These are phyloP conservation scores for Puma concolor DNA, from an alignment of 2,113 vertebrate genomes.

Conservation along the genomic window DNA sequence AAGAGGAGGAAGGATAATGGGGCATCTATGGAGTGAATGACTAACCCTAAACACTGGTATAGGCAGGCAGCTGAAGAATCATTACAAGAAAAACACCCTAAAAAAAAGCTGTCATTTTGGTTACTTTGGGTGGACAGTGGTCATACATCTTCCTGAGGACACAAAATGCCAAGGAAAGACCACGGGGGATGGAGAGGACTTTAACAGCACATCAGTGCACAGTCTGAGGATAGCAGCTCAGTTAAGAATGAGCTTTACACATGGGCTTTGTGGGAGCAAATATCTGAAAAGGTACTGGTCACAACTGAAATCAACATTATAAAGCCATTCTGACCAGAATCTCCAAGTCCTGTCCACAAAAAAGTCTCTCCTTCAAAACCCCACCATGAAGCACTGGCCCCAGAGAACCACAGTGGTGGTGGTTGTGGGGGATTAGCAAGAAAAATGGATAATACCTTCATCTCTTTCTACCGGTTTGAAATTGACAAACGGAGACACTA, in stretches of 20 bases:
- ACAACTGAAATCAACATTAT: not conserved
- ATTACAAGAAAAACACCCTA: accelerated
- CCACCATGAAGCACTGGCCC: not conserved
- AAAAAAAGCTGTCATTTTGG: not conserved
- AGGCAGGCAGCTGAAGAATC: accelerated
- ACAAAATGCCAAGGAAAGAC: accelerated
- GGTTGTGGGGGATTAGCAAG: not conserved
- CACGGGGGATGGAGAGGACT: not conserved
- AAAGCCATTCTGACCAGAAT: not conserved
- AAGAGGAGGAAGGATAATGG: not conserved
- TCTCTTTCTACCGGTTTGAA: not conserved
- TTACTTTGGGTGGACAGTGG: not conserved
- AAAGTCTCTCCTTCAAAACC: not conserved
- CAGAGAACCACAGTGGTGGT: not conserved
- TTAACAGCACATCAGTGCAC: not conserved
- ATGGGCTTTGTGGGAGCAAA: not conserved
- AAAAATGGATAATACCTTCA: not conserved
- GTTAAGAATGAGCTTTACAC: not conserved
- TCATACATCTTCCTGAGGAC: accelerated
- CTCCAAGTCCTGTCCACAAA: not conserved
- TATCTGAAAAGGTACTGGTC: not conserved
- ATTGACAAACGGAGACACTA: not conserved
- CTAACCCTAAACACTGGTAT: not conserved
- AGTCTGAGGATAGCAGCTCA: not conserved
- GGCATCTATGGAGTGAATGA: accelerated